Percentiles rank a stretch among this genome's conserved stretches.
Evolutionary conservation across 2,113 vertebrate genomes (phyloP).

Genomic region (Sakesphorus luctuosus): DNA sequence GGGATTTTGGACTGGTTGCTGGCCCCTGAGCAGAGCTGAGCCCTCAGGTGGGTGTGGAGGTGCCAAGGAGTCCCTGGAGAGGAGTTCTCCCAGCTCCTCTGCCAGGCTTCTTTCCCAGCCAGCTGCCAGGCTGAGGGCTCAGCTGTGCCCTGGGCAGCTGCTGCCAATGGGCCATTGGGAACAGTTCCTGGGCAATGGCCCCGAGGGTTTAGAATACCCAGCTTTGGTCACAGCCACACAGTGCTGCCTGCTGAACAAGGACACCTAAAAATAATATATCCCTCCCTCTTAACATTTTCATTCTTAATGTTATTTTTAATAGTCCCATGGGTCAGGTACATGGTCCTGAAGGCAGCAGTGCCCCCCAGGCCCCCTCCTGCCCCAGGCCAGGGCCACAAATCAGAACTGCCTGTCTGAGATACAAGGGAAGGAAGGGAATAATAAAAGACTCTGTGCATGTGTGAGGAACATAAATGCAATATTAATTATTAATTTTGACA

Average conservation of each 20-base stretch:
- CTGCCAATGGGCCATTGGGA: too few species aligned
- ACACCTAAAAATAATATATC: background rate
- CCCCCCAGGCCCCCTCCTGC: background rate
- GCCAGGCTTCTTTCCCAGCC: too few species aligned
- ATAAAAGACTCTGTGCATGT: slow-evolving; percentile 6
- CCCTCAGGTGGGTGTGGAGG: too few species aligned
- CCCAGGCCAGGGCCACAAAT: background rate
- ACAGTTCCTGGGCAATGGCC: background rate
- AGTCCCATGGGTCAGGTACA: background rate
- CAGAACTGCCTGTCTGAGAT: background rate
- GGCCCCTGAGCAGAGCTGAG: too few species aligned
- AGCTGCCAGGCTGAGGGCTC: too few species aligned
- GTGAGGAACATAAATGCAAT: background rate
- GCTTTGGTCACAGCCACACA: too few species aligned
- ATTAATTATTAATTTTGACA: slow-evolving; percentile 73
- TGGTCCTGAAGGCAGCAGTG: background rate
- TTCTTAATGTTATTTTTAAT: background rate
- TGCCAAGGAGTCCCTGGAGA: too few species aligned
- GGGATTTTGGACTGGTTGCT: too few species aligned
- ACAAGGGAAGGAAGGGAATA: background rate
- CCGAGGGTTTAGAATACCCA: too few species aligned
- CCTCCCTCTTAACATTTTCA: background rate
- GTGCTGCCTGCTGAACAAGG: background rate
- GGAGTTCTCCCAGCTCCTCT: too few species aligned
- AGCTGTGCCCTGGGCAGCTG: too few species aligned